Conservation (phyloP, 1,140 invertebrate species). For the Mycetomoellerius zeteki region DNA sequence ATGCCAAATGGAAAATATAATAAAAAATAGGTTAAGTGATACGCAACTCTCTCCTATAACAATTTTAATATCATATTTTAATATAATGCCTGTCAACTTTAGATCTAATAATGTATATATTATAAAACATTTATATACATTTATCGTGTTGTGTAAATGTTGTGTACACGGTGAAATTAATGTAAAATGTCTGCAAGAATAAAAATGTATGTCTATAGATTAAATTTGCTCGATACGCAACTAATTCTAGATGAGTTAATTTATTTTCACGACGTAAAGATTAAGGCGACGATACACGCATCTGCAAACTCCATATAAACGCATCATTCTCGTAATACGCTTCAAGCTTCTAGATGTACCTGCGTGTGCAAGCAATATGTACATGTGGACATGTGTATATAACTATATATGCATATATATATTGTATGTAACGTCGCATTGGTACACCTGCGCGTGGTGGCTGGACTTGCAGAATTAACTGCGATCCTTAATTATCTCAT, state of each 20-base stretch:
- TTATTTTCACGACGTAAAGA: slow-evolving; percentile 14
- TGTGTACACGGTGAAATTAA: neutral
- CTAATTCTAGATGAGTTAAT: neutral
- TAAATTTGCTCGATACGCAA: neutral
- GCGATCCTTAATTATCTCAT: slow-evolving; percentile 62
- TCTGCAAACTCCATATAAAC: slow-evolving; percentile 28
- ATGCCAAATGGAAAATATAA: too few relatives aligned
- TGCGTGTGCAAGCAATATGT: slow-evolving; percentile 13
- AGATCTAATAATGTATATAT: neutral
- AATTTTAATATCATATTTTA: neutral
- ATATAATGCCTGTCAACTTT: neutral
- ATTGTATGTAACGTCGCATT: slow-evolving; percentile 15
- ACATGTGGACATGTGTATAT: neutral
- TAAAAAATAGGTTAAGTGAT: too few relatives aligned
- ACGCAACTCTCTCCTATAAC: too few relatives aligned
- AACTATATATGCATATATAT: neutral
- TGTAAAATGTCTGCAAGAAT: neutral
- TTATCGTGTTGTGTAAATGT: neutral
- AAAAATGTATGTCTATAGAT: neutral
- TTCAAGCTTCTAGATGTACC: neutral
- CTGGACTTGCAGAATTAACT: slow-evolving; percentile 62
- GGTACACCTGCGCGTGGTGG: slow-evolving; percentile 46
- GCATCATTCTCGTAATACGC: slow-evolving; percentile 29
- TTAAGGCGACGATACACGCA: slow-evolving; percentile 32
- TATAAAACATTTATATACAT: neutral